Evolutionary conservation across 2,888 invertebrate species (phyloP), one percentile per base, ranked within the genome.

Genomic region (Agrotis exclamationis): DNA sequence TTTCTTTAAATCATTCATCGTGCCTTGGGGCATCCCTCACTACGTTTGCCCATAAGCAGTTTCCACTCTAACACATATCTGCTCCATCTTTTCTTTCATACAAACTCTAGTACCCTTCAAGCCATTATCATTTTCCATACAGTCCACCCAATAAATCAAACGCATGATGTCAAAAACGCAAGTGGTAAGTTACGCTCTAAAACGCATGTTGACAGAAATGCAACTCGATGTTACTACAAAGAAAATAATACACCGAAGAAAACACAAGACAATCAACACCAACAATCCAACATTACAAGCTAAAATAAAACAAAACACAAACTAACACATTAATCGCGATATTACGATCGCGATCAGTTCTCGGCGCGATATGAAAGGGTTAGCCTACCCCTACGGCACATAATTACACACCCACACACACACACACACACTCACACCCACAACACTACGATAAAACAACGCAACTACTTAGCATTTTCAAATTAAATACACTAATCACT

Each of bases 401-500:
- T 94, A 93, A 94, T 94, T 94, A 95, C 93, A 88, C 91, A 83
- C 92, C 88, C 91, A 89, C 91, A 86, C 82, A 86, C 76, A 83
- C 83, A 88, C 83, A 82, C 91, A 86, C 83, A 87, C 73, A 83
- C 83, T 88, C 82, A 82, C 78, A 74, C 79, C 71, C 62, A 66
- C 90, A 92, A 92, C 91, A 93, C 93, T 91, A 84, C 91, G 87
- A 92, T 93, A 93, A 94, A 95, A 94, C 95, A 95, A 94, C 93
- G 93, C 93, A 95, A 96, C 96, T 96, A 95, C 96, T 96, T 96
- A 96, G 94, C 96, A 95, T 96, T 96, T 96, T 96, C 96, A 95
- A 96, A 96, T 96, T 95, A 96, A 96, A 95, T 95, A 96, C 96
- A 96, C 96, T 96, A 96, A 96, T 96, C 95, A 96, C 95, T 94